These are phyloP conservation scores for Meteorus sp. DNA, from an alignment of 1,140 invertebrate genomes.

Conservation along the genomic window DNA sequence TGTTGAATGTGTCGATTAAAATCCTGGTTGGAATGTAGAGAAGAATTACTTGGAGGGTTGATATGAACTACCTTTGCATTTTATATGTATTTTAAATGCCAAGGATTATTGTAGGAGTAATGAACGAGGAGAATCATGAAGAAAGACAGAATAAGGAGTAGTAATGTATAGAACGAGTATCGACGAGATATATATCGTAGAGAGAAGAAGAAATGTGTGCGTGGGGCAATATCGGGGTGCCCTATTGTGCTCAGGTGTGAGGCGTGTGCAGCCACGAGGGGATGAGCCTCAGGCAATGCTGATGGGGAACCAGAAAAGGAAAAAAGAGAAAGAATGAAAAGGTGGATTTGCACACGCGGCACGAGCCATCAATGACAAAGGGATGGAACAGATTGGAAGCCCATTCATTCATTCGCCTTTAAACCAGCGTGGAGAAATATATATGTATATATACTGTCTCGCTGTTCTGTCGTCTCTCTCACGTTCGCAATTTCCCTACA, in stretches of 20 bases:
- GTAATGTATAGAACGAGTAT: not conserved
- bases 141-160: not conserved
- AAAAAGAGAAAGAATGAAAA: constrained; percentile 27
- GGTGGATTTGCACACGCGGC: constrained; percentile 58
- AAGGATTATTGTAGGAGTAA: no score
- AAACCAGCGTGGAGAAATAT: constrained; percentile 24
- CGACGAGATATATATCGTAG: constrained; percentile 9
- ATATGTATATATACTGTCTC: constrained; percentile 52
- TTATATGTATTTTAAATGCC: constrained; percentile 33
- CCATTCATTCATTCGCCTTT: constrained; percentile 42
- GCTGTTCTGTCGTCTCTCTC: constrained; percentile 32
- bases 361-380: constrained; percentile 54
- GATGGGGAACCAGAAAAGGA: constrained; percentile 5
- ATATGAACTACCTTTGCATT: constrained; percentile 21
- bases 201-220: constrained; percentile 2
- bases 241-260: constrained; percentile 49
- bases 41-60: constrained; percentile 22
- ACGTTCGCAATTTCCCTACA: not conserved
- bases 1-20: not conserved
- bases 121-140: not conserved
- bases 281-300: constrained; percentile 25
- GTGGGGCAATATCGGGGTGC: constrained; percentile 25
- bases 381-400: constrained; percentile 54
- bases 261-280: constrained; percentile 44
- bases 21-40: not conserved